These are phyloP conservation scores for Pandion haliaetus DNA, from an alignment of 2,113 vertebrate species.

Conservation along the genomic window DNA sequence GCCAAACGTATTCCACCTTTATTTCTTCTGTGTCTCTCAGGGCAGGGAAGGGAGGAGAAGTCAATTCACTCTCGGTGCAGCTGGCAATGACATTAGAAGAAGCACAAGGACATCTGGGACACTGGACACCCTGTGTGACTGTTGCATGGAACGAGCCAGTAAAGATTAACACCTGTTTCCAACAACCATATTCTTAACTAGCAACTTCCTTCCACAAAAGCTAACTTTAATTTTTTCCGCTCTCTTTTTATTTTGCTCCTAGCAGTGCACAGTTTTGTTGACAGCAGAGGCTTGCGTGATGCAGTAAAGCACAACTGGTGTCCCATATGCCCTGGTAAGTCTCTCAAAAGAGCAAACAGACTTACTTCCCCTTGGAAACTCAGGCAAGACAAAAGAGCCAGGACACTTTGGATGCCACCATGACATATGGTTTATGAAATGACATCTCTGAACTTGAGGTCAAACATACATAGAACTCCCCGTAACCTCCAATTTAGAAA, in stretches of 20 bases:
- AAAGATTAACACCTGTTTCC: slow-evolving; percentile 43
- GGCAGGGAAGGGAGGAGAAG: background rate
- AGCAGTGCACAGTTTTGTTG: background rate
- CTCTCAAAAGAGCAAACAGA: background rate
- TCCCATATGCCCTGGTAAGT: background rate
- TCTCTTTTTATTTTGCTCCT: background rate
- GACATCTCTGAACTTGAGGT: background rate
- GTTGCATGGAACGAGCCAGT: background rate
- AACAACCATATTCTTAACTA: background rate
- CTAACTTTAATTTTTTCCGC: background rate
- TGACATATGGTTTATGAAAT: background rate
- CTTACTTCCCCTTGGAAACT: background rate
- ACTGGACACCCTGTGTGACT: background rate
- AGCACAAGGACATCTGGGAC: background rate
- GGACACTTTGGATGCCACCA: background rate
- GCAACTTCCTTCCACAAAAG: slow-evolving; percentile 5
- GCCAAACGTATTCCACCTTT: background rate
- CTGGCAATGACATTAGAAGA: background rate
- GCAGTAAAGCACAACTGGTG: background rate
- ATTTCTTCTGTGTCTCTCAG: background rate
- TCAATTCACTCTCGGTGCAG: background rate
- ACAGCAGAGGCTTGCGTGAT: background rate
- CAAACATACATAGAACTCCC: background rate
- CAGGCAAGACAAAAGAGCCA: background rate
- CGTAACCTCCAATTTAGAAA: background rate